Evolutionary conservation across 2,797 vertebrate genomes (phyloP), one percentile per base, ranked within the genome.

Genomic region (Coluber constrictor): DNA sequence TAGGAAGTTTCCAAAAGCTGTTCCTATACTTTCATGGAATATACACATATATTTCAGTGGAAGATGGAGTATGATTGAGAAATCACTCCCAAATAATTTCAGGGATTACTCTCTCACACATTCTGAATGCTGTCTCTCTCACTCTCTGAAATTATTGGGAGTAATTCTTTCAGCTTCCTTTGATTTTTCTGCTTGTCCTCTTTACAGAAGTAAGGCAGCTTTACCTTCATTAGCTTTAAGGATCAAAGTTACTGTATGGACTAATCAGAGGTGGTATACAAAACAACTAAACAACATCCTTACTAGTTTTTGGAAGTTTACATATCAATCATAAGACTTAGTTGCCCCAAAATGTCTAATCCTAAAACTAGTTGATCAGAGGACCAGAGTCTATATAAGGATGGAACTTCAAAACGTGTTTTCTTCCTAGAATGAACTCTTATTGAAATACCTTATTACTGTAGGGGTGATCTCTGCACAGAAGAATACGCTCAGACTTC

Each of bases 401-500:
- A 0, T 0, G 91, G 43, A 54, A 89, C 3, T 15, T 63, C 66
- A 54, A n/a, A 92, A 91, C 51, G 88, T 89, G 3, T 15, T n/a
- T n/a, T 83, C 74, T 0, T 0, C 15, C 54, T n/a, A 18, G 11
- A 0, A 2, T 20, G 25, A 0, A 16, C 1, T 16, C 59, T 37
- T 18, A 1, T 0, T 9, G 29, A 94, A 97, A 97, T 95, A 99
- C 99, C 99, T 99, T 97, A 99, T 99, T 37, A 99, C 99, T 0
- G 99, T 99, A 90, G 99, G 99, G 37, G 99, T 99, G 98, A 99
- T 98, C 97, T 99, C 99, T 5, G 99, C 98, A 95, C 99, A 99
- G 97, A 99, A 99, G 97, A 99, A 99, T 95, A 99, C 99, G 88
- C 99, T 99, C 96, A 99, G 98, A 97, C 98, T 99, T 96, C 99